Base-by-base conservation (phyloP, 2,797 vertebrate species). In the Malacoraja senta region DNA sequence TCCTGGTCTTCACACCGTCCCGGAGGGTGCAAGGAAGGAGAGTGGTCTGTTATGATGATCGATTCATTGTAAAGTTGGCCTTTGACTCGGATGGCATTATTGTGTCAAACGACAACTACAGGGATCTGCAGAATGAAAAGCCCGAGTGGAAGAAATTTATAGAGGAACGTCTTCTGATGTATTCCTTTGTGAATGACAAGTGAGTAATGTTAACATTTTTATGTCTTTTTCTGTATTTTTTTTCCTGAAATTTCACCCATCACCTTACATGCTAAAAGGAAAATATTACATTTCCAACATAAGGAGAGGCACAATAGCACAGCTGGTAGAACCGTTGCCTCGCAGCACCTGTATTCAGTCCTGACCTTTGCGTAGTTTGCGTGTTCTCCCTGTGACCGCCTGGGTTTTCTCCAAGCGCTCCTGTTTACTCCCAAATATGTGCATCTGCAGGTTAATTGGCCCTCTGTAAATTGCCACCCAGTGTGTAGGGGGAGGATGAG, bases 101-200 rank as follows among this genome's bases (percentile, higher is more conserved):
- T 94, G 99, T 99, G 58, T 99, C 99, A 79, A 99, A 99, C 71
- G 99, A 99, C 96, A 99, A 99, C 96, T 99, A 99, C 95, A 96
- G 99, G 93, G 99, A 99, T 95, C 97, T 99, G 95, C 99, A 99
- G 95, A 98, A 99, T 7, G 99, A 99, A 95, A 99, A 99, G 94
- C 98, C 98, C 13, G 99, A 99, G 94, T 99, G 99, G 99, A 99
- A 99, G 96, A 99, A 99, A 95, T 99, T 99, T 95, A 99, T 99
- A 93, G 99, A 99, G 94, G 99, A 99, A 95, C 97, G 99, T 44
- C 98, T 99, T 94, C 97, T 99, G 32, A 99, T 99, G 99, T 99
- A 99, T 96, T 99, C 99, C 93, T 99, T 99, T 96, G 99, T 99
- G 96, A 99, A 99, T 95, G 99, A 99, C 97, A 99, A 99, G 99